phyloP scores from a whole-genome alignment of 2,113 vertebrate genomes.

The Trematocara unimaculatum region DNA sequence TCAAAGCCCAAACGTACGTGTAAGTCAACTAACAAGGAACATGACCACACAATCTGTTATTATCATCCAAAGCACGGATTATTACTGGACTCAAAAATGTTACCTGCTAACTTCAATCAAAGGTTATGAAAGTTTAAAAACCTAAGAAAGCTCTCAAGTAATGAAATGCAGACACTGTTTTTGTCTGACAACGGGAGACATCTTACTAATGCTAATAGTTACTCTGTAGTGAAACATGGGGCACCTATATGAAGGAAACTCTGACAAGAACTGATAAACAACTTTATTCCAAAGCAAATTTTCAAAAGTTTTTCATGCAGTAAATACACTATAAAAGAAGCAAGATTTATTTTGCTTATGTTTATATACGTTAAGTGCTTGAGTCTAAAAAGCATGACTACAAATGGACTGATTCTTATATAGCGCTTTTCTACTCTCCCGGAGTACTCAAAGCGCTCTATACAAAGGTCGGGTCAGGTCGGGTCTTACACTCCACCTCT shows the following conservation, averaged over 20 bases:
- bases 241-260: accelerated
- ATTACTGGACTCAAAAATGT: not conserved
- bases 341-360: not conserved
- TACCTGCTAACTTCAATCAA: not conserved
- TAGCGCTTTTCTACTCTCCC: too few relatives aligned
- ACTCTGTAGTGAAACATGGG: not conserved
- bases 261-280: not conserved
- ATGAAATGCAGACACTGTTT: not conserved
- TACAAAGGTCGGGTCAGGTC: too few relatives aligned
- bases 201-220: not conserved
- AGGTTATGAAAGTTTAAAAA: not conserved
- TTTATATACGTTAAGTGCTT: not conserved
- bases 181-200: accelerated
- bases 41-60: not conserved
- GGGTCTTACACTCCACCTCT: too few relatives aligned
- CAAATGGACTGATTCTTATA: not conserved
- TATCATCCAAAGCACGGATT: not conserved
- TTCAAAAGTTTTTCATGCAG: not conserved
- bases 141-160: not conserved
- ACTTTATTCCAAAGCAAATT: not conserved
- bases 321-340: not conserved
- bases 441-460: too few relatives aligned
- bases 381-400: not conserved
- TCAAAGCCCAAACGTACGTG: not conserved
- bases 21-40: not conserved